A percentile compares a stretch with the other conserved stretches of the same genome.
These are phyloP conservation scores for Drosophila koepferae DNA, from an alignment of 2,888 invertebrate genomes.

Conservation along the genomic window DNA sequence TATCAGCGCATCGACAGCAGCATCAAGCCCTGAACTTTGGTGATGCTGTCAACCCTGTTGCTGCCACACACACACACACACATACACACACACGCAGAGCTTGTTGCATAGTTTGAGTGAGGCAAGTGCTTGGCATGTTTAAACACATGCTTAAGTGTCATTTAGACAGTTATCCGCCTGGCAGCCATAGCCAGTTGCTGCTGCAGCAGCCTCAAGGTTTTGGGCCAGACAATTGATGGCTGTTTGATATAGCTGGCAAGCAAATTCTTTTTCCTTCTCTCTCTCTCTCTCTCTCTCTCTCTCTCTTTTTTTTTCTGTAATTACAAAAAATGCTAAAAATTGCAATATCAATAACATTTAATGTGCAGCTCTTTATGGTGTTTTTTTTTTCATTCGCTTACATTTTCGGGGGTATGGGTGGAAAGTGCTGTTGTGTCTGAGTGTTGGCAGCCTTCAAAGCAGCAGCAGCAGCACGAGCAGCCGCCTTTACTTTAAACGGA, in stretches of 20 bases:
- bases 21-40: slow-evolving; percentile 68
- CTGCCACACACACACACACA: slow-evolving; percentile 1
- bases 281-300: no score
- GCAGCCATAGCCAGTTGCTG: slow-evolving; percentile 21
- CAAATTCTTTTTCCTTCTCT: background rate
- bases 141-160: slow-evolving; percentile 82
- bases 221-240: slow-evolving; percentile 78
- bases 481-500: slow-evolving; percentile 69
- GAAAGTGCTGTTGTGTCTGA: slow-evolving; percentile 65
- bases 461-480: slow-evolving; percentile 28
- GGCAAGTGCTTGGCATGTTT: slow-evolving; percentile 82
- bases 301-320: slow-evolving; percentile 49
- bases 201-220: slow-evolving; percentile 35
- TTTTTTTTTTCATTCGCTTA: background rate
- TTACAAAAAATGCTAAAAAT: slow-evolving; percentile 76
- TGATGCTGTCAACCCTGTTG: slow-evolving; percentile 69
- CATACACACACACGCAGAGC: slow-evolving; percentile 14
- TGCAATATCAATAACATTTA: slow-evolving; percentile 83
- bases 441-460: slow-evolving; percentile 74
- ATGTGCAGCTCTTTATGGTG: slow-evolving; percentile 34
- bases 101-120: slow-evolving; percentile 77
- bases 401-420: slow-evolving; percentile 14
- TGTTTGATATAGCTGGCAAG: slow-evolving; percentile 41
- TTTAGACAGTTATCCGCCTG: slow-evolving; percentile 78
- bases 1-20: slow-evolving; percentile 79